Conservation (phyloP, 2,113 vertebrate genomes). For the Vireo altiloquus region DNA sequence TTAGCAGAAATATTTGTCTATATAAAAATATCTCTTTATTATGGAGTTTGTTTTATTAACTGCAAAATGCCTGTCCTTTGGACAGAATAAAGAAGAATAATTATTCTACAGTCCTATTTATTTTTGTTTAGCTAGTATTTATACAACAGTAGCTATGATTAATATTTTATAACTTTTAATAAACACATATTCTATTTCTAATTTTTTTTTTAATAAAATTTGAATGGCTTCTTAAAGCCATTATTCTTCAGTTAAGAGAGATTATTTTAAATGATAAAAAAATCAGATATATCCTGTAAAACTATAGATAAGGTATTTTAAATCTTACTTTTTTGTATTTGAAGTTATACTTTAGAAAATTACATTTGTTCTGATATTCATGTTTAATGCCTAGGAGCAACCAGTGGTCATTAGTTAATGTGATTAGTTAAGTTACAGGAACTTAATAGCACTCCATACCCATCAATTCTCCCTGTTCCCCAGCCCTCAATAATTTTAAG, state of each 20-base stretch:
- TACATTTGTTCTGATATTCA: neutral
- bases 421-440: neutral
- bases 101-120: slow-evolving; percentile 15
- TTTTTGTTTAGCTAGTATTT: neutral
- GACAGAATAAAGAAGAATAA: slow-evolving; percentile 18
- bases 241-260: neutral
- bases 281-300: neutral
- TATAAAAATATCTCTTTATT: slow-evolving; percentile 20
- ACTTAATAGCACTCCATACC: neutral
- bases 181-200: neutral
- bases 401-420: neutral
- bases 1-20: slow-evolving; percentile 12
- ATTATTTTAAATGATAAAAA: neutral
- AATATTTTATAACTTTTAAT: slow-evolving; percentile 16
- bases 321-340: neutral
- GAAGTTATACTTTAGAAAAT: neutral
- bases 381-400: neutral
- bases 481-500: fast-evolving
- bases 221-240: neutral
- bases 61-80: slow-evolving; percentile 29
- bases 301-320: neutral
- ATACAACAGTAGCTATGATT: neutral
- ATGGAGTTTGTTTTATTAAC: slow-evolving; percentile 30
- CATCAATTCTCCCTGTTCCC: fast-evolving
- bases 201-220: neutral